phyloP scores from a whole-genome alignment of 2,888 invertebrate species.

The Ganaspis brasiliensis region DNA sequence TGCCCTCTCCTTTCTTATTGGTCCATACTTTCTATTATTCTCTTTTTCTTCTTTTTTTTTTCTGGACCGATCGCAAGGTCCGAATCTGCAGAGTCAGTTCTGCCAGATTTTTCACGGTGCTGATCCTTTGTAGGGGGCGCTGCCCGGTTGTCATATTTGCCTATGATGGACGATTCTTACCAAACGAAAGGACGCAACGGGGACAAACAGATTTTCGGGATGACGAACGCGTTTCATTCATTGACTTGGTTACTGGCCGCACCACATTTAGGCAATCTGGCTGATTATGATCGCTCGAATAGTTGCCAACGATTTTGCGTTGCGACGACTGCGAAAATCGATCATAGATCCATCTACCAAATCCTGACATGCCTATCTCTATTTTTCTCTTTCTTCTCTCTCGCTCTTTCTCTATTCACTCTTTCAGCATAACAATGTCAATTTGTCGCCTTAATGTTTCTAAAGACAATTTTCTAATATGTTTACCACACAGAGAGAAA shows the following conservation, averaged over 20 bases:
- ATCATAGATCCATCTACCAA: slow-evolving; percentile 27
- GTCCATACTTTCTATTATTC: slow-evolving; percentile 36
- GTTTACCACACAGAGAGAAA: too few relatives aligned
- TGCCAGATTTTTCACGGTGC: slow-evolving; percentile 78
- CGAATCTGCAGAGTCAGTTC: slow-evolving; percentile 78
- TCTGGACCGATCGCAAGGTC: slow-evolving; percentile 65
- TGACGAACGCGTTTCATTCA: slow-evolving; percentile 77
- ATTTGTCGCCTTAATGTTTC: slow-evolving; percentile 13
- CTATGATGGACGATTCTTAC: slow-evolving; percentile 79
- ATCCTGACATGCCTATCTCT: neutral
- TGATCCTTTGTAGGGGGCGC: slow-evolving; percentile 74
- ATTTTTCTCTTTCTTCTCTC: too few relatives aligned
- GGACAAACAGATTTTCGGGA: slow-evolving; percentile 72
- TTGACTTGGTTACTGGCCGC: slow-evolving; percentile 65
- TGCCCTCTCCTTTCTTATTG: slow-evolving; percentile 36
- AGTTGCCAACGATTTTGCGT: slow-evolving; percentile 67
- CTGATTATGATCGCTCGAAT: slow-evolving; percentile 76
- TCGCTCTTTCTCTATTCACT: slow-evolving; percentile 10
- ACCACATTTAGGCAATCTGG: slow-evolving; percentile 74
- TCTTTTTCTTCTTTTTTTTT: slow-evolving; percentile 54
- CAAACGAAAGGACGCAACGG: slow-evolving; percentile 62
- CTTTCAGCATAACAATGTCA: too few relatives aligned
- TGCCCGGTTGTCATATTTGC: slow-evolving; percentile 80
- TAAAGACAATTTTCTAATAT: neutral
- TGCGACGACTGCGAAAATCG: slow-evolving; percentile 56